Evolutionary conservation across 2,888 invertebrate species (phyloP), one percentile per base, ranked within the genome.

Genomic region (Ennomos erosarius): DNA sequence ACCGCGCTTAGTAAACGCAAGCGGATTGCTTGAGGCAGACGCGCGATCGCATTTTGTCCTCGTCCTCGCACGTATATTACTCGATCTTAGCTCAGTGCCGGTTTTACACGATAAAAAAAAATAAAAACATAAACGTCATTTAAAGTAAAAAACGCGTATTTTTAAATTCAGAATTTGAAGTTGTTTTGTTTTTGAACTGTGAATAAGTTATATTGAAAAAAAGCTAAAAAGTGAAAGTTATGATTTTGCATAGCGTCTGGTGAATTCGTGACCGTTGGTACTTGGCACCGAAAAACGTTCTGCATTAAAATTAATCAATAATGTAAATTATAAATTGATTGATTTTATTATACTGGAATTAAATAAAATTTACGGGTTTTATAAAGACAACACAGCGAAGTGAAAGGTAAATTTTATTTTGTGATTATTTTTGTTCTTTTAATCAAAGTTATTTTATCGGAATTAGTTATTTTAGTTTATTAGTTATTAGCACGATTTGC

Each of bases 191-290:
- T 16, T 26, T n/a, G 36, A 26, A 26, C 5, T 37, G 46, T 53
- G 12, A 37, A 42, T 11, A 11, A 11, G 3, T 34, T 42, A 36
- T 44, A 33, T 38, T 38, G 10, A 1, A 36, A 39, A 38, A 46
- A 40, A 51, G 45, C 36, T 39, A 1, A 8, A 4, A 44, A 56
- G 56, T 51, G 56, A 56, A 56, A 56, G 56, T 56, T 34, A 16
- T n/a, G 33, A 36, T 40, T 56, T 56, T 11, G 50, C 45, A 26
- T 13, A 39, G 44, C 13, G 44, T 35, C 38, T 50, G n/a, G 50
- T 56, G 56, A 51, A 51, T 56, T 56, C 11, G 39, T 50, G 12
- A 34, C 34, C 26, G 44, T 40, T 37, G 16, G 33, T 48, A 11
- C 11, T 40, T 37, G 16, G 33, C 39, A 11, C 11, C 26, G 6